Evolutionary conservation across 2,797 vertebrate species (phyloP).

Genomic region (Acropternis orthonyx): DNA sequence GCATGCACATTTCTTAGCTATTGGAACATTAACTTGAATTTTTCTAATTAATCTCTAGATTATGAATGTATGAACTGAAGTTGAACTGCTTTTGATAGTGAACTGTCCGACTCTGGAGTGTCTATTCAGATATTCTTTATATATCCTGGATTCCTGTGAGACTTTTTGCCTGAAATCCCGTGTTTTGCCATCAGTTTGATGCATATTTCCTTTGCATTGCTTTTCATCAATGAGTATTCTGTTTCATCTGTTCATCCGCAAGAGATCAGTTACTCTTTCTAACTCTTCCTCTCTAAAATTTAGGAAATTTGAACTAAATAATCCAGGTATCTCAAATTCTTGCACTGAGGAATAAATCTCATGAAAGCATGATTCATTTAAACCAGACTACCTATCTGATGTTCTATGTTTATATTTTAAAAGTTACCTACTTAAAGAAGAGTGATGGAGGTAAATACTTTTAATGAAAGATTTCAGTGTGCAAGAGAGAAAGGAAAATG

Average conservation of each 20-base stretch:
- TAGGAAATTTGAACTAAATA: not conserved
- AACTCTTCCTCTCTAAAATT: not conserved
- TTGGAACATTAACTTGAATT: not conserved
- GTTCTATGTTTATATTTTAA: not conserved
- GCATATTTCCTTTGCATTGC: not conserved
- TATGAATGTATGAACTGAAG: not conserved
- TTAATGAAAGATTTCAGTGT: not conserved
- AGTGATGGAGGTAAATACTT: not conserved
- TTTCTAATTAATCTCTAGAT: not conserved
- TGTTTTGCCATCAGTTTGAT: slow-evolving; percentile 12
- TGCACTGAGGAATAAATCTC: not conserved
- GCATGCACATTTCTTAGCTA: not conserved
- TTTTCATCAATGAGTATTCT: not conserved
- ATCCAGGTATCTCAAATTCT: not conserved
- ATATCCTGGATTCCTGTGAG: not conserved
- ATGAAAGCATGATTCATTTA: not conserved
- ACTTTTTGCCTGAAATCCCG: not conserved
- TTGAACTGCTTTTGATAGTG: not conserved
- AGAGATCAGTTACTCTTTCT: not conserved
- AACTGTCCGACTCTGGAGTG: not conserved
- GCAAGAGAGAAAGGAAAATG: not conserved
- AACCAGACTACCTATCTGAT: not conserved
- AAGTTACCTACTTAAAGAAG: not conserved
- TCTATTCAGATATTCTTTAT: not conserved
- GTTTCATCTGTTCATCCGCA: not conserved